Evolutionary conservation across 2,888 invertebrate genomes (phyloP).

Genomic region (Rugalucina vietnamica): DNA sequence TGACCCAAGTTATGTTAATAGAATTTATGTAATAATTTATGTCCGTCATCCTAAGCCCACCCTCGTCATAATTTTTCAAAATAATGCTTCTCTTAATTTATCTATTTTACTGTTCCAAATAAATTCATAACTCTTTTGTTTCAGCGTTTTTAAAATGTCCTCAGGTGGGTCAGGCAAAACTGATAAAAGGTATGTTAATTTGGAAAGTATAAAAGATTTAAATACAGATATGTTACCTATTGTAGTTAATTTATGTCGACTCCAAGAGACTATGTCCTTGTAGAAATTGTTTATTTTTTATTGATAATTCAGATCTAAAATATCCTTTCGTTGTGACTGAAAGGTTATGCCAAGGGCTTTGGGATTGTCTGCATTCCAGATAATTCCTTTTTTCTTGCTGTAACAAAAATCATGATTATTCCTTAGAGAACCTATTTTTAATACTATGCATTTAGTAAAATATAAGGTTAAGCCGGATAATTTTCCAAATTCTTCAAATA

Average conservation of each 20-base stretch:
- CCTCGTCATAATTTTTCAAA: background rate
- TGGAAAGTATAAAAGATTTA: background rate
- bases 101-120: background rate
- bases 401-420: background rate
- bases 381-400: too few relatives aligned
- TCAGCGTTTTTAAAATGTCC: background rate
- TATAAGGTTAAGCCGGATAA: background rate
- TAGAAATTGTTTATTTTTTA: background rate
- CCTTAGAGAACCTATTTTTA: background rate
- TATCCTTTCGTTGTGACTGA: background rate
- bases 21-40: background rate
- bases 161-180: background rate
- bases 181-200: background rate
- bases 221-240: background rate
- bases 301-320: background rate
- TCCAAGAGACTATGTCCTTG: too few relatives aligned
- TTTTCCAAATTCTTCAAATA: background rate
- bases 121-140: background rate
- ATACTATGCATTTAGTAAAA: background rate
- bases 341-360: background rate
- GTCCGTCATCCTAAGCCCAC: background rate
- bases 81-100: background rate
- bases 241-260: background rate
- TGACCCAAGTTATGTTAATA: background rate
- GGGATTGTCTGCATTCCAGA: background rate